These are phyloP conservation scores for Vipera latastei DNA, from an alignment of 2,797 vertebrate genomes.

Conservation along the genomic window DNA sequence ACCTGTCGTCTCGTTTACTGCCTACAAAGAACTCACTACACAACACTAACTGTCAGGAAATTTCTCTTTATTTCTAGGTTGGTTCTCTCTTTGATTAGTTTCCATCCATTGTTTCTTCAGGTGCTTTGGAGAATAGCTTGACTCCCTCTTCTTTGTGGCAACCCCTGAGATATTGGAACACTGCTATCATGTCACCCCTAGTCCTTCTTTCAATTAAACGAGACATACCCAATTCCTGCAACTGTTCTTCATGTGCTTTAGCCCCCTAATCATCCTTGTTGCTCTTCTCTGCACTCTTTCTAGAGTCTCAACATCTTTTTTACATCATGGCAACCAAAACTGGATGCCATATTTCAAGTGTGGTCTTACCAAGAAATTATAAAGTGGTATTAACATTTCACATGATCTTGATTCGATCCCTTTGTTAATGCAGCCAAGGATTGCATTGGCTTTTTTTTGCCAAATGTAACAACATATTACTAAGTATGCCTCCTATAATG, in stretches of 20 bases:
- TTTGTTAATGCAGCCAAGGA: not conserved
- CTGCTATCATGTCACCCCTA: not conserved
- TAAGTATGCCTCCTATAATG: not conserved
- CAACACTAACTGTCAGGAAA: not conserved
- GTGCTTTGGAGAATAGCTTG: not conserved
- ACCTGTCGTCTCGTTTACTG: too few species aligned
- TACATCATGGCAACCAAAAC: not conserved
- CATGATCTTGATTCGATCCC: not conserved
- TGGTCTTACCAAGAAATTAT: not conserved
- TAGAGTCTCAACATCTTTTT: not conserved
- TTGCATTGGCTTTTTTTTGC: not conserved
- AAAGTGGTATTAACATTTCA: not conserved
- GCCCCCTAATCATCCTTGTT: not conserved
- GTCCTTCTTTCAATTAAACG: not conserved
- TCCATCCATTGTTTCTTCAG: not conserved
- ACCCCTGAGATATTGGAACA: not conserved
- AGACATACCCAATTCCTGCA: not conserved
- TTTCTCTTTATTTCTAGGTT: not conserved
- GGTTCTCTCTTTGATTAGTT: not conserved
- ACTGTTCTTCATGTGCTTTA: not conserved
- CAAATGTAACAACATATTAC: not conserved
- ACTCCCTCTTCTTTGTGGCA: not conserved
- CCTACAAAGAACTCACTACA: too few species aligned
- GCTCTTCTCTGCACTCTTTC: not conserved
- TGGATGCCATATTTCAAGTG: not conserved